Conservation (phyloP, 2,888 invertebrate genomes). For the Baccha elongata region DNA sequence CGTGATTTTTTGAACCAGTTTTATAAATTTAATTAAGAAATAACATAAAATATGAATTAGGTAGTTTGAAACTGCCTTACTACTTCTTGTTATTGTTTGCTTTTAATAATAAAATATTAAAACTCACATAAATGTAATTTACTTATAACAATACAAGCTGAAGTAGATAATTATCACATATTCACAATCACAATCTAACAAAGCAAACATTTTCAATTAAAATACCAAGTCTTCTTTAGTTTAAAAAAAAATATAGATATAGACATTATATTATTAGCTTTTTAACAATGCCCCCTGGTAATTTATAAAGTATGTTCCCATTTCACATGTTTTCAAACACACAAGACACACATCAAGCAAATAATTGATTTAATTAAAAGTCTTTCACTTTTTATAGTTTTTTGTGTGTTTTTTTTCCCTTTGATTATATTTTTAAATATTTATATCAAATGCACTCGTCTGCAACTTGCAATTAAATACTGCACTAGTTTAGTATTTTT, state of each 20-base stretch:
- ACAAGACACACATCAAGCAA: slow-evolving; percentile 59
- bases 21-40: no score
- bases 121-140: no score
- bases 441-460: slow-evolving; percentile 60
- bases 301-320: slow-evolving; percentile 18
- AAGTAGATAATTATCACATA: slow-evolving; percentile 33
- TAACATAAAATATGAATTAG: no score
- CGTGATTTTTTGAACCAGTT: no score
- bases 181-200: neutral
- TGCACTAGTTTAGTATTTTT: slow-evolving; percentile 33
- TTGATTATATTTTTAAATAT: slow-evolving; percentile 21
- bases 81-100: no score
- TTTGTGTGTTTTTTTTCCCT: neutral
- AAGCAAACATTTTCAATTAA: neutral
- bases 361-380: slow-evolving; percentile 71
- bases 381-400: slow-evolving; percentile 54
- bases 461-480: slow-evolving; percentile 66
- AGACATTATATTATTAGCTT: slow-evolving; percentile 46
- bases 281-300: slow-evolving; percentile 32
- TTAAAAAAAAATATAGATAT: slow-evolving; percentile 12
- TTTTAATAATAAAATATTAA: no score
- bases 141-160: slow-evolving; percentile 8
- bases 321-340: slow-evolving; percentile 50
- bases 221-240: neutral
- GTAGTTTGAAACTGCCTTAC: no score